Evolutionary conservation across 2,888 invertebrate species (phyloP).

Genomic region (Tenodera sinensis): DNA sequence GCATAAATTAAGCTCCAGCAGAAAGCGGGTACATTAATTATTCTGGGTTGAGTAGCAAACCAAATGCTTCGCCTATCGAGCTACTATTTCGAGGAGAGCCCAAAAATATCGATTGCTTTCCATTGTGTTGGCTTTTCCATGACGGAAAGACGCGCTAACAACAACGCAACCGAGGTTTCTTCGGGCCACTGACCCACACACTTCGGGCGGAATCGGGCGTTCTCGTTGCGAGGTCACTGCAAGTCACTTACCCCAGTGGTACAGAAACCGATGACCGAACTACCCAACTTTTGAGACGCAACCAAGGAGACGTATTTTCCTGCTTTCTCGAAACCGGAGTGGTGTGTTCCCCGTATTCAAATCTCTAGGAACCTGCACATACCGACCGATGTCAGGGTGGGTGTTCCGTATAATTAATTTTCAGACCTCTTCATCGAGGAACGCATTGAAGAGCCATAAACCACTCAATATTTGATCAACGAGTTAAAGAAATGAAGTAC

Average conservation of each 20-base stretch:
- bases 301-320: not conserved
- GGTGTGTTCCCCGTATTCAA: not conserved
- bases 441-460: too few species aligned
- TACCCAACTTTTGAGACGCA: not conserved
- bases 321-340: not conserved
- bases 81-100: not conserved
- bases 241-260: conserved; percentile 60
- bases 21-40: too few species aligned
- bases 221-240: conserved; percentile 52
- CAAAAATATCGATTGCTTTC: not conserved
- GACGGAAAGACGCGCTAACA: not conserved
- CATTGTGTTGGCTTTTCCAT: conserved; percentile 16
- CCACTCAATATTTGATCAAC: too few species aligned
- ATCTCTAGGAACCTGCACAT: not conserved
- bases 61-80: too few species aligned
- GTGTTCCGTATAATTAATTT: not conserved
- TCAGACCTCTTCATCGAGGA: too few species aligned
- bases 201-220: conserved; percentile 23
- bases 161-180: conserved; percentile 14
- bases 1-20: too few species aligned
- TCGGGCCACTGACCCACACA: conserved; percentile 32
- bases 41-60: too few species aligned
- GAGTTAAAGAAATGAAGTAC: too few species aligned
- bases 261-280: conserved; percentile 27
- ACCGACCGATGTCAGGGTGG: not conserved